Base-by-base conservation (phyloP, 2,888 invertebrate genomes). In the Dynastes maya region DNA sequence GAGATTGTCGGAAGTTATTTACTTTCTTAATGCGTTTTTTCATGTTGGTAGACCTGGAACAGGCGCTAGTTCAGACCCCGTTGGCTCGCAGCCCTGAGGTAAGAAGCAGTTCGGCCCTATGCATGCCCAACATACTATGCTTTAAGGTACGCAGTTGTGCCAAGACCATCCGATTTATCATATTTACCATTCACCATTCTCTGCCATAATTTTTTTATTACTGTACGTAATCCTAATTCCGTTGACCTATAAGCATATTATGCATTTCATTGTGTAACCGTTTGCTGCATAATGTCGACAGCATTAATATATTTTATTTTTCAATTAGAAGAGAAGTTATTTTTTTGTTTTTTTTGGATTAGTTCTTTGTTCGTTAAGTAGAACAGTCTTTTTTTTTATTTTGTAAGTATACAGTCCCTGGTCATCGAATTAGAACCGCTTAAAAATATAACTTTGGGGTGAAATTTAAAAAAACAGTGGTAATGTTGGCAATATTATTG, bases 71-170 rank as follows among this genome's bases (percentile, higher is more conserved):
- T 64, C 87, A 87, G 81, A 86, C 86, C 80, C 87, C 87, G 72
- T 81, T 87, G 83, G 87, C 87, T 80, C 86, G 87, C 83, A 88
- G 88, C 84, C 88, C 91, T 89, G 92, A 92, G 93, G 92, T 92
- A 92, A 92, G 92, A 90, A 90, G 91, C 90, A 91, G 91, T 90
- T 92, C 93, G 92, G 93, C 93, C 91, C 93, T 94, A 92, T 95
- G 94, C 94, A 94, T 94, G 94, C 94, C 94, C 90, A 91, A 93
- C 92, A 93, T 94, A 91, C 94, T 94, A 91, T 95, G 94, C 94
- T 94, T 94, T 92, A 94, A 95, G 94, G 94, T 95, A 93, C 90
- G 91, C 91, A 90, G 55, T 58, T 90, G 86, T 85, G 85, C 83
- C 68, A 64, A 72, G 22, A 58, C 55, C 78, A 53, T 53, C 78